phyloP scores from a whole-genome alignment of 2,113 vertebrate species.

The Carollia perspicillata region DNA sequence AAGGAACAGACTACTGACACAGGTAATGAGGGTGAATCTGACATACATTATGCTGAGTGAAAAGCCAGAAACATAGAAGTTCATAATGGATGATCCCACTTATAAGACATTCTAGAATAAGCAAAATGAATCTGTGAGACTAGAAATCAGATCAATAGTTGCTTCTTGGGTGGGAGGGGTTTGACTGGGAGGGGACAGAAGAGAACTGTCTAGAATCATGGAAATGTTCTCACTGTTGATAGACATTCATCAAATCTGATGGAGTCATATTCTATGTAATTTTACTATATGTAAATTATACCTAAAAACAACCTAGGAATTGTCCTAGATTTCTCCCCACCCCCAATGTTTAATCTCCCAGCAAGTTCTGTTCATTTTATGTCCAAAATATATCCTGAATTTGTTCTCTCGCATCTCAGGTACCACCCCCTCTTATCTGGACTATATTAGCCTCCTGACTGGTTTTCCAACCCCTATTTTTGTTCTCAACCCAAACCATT shows the following conservation, averaged over 20 bases:
- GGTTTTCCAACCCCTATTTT: background rate
- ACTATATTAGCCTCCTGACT: background rate
- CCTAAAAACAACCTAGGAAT: background rate
- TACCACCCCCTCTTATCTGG: background rate
- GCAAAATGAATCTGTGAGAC: background rate
- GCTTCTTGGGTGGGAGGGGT: background rate
- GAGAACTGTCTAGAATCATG: slow-evolving; percentile 1
- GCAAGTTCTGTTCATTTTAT: background rate
- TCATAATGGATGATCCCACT: background rate
- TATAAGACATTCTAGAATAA: background rate
- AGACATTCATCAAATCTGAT: background rate
- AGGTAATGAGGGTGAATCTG: background rate
- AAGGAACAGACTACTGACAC: background rate
- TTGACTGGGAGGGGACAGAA: background rate
- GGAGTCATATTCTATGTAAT: background rate
- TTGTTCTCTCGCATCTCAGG: background rate
- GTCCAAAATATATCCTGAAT: background rate
- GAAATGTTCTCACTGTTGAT: background rate
- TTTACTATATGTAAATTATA: background rate
- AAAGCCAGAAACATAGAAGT: background rate
- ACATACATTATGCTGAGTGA: background rate
- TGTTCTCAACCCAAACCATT: background rate
- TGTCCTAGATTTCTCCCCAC: background rate
- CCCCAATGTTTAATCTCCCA: background rate
- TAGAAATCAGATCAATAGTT: background rate